These are phyloP conservation scores for Pollenia angustigena DNA, from an alignment of 2,888 invertebrate genomes.

Conservation along the genomic window DNA sequence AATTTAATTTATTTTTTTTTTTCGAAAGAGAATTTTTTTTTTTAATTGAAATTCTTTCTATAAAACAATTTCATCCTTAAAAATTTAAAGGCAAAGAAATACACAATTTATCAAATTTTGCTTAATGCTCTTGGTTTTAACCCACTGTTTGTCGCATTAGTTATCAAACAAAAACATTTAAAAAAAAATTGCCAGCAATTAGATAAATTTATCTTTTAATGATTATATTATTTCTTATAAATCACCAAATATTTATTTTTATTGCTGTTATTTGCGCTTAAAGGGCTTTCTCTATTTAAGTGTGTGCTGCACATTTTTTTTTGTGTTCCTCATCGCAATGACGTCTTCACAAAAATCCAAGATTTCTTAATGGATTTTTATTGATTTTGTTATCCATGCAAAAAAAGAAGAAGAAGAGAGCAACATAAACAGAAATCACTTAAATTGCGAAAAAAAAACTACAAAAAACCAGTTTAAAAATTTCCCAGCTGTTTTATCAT, in stretches of 20 bases:
- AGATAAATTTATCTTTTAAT: conserved; percentile 21
- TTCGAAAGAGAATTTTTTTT: too few species aligned
- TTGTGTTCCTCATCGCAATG: conserved; percentile 39
- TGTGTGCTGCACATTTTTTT: conserved; percentile 15
- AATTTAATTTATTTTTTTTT: too few species aligned
- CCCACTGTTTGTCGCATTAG: too few species aligned
- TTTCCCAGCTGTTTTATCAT: conserved; percentile 78
- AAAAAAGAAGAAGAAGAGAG: too few species aligned
- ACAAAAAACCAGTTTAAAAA: conserved; percentile 78
- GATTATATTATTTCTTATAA: conserved; percentile 24
- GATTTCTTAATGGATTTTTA: conserved; percentile 64
- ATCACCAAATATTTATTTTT: conserved; percentile 15
- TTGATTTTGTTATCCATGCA: conserved; percentile 36
- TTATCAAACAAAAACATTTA: background rate
- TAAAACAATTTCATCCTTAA: too few species aligned
- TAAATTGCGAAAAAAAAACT: background rate
- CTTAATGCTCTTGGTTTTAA: too few species aligned
- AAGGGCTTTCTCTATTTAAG: conserved; percentile 61
- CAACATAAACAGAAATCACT: background rate
- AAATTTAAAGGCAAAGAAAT: too few species aligned
- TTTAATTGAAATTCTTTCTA: too few species aligned
- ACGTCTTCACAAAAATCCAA: conserved; percentile 22
- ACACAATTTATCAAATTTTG: too few species aligned
- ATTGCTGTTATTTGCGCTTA: conserved; percentile 26
- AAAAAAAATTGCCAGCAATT: background rate